Evolutionary conservation across 2,797 vertebrate species (phyloP).

Genomic region (Ctenochaetus hawaiiensis): DNA sequence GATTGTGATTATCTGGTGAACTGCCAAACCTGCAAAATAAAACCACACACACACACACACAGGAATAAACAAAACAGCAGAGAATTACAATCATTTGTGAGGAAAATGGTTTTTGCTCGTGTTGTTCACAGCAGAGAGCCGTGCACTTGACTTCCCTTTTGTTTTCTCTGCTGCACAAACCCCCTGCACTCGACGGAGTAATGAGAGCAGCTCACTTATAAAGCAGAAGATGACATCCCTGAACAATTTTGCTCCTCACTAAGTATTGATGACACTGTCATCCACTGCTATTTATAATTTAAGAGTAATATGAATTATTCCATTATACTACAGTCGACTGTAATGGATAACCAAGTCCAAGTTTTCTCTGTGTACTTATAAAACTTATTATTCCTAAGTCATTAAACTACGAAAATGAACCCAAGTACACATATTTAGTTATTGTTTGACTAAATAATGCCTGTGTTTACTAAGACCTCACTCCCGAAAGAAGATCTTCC

Average conservation of each 20-base stretch:
- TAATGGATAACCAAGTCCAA: slow-evolving; percentile 32
- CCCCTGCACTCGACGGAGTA: slow-evolving; percentile 1
- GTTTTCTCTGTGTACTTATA: slow-evolving; percentile 12
- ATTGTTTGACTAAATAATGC: not conserved
- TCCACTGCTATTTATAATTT: slow-evolving; percentile 41
- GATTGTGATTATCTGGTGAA: slow-evolving; percentile 99
- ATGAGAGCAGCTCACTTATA: slow-evolving; percentile 16
- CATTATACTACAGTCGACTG: slow-evolving; percentile 36
- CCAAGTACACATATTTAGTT: not conserved
- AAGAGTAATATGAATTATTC: slow-evolving; percentile 54
- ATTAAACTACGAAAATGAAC: not conserved
- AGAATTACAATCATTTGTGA: slow-evolving; percentile 36
- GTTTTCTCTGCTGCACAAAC: slow-evolving; percentile 6
- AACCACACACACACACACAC: not conserved
- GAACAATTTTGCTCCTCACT: slow-evolving; percentile 36
- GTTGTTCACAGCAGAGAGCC: slow-evolving; percentile 6
- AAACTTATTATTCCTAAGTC: slow-evolving; percentile 10
- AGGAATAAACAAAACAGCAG: slow-evolving; percentile 42
- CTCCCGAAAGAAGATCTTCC: not conserved
- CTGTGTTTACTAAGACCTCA: not conserved
- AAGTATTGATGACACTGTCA: slow-evolving; percentile 52
- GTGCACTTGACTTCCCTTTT: slow-evolving; percentile 3
- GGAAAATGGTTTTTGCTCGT: slow-evolving; percentile 16
- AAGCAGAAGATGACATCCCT: slow-evolving; percentile 8
- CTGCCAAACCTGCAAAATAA: slow-evolving; percentile 92